phyloP scores from a whole-genome alignment of 2,113 vertebrate genomes.

The Acanthochromis polyacanthus region DNA sequence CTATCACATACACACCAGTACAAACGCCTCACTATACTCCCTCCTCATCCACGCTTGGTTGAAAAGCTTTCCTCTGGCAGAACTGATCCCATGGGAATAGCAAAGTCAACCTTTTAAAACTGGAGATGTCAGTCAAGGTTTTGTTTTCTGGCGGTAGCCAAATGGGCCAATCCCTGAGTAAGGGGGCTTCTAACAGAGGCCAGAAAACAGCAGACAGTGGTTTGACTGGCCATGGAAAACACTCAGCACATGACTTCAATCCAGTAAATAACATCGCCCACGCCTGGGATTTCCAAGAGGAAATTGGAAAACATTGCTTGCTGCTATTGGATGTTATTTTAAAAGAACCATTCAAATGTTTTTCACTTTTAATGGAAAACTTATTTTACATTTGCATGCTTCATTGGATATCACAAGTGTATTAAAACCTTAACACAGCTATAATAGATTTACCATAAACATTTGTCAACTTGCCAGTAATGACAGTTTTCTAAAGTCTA shows the following conservation, averaged over 20 bases:
- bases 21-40: constrained; percentile 45
- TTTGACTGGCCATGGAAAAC: constrained; percentile 62
- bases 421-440: constrained; percentile 19
- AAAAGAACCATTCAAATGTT: constrained; percentile 8
- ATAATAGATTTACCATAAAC: background rate
- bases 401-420: constrained; percentile 26
- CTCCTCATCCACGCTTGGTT: constrained; percentile 65
- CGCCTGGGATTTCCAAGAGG: constrained; percentile 22
- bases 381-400: constrained; percentile 13
- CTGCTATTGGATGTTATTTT: background rate
- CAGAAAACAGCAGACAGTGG: constrained; percentile 65
- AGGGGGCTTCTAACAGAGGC: constrained; percentile 56
- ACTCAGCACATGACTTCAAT: constrained; percentile 46
- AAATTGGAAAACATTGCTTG: background rate
- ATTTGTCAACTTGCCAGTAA: constrained; percentile 14
- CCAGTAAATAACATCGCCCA: constrained; percentile 39
- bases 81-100: constrained; percentile 72
- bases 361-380: constrained; percentile 26
- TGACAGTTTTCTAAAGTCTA: constrained; percentile 16
- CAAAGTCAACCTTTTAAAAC: constrained; percentile 81
- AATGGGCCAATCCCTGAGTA: constrained; percentile 63
- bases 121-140: constrained; percentile 77
- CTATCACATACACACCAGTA: constrained; percentile 32
- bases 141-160: constrained; percentile 67
- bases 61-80: constrained; percentile 77